phyloP scores from a whole-genome alignment of 2,888 invertebrate genomes.

The Tetragonisca angustula region DNA sequence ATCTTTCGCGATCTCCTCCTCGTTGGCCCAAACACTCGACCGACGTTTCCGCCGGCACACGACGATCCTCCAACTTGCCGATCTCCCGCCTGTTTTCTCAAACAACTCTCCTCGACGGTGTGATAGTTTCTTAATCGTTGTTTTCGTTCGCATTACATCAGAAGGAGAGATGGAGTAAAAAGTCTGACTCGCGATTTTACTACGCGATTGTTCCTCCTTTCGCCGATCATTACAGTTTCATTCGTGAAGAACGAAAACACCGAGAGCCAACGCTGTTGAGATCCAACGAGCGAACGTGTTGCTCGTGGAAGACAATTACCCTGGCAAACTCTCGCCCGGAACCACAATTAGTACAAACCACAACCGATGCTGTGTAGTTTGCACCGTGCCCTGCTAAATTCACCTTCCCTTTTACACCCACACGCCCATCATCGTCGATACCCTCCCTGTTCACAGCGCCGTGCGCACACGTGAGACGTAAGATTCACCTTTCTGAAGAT shows the following conservation, averaged over 20 bases:
- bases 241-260: neutral
- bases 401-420: constrained; percentile 9
- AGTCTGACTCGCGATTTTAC: neutral
- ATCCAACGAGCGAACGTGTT: neutral
- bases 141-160: neutral
- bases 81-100: constrained; percentile 36
- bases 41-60: constrained; percentile 50
- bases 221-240: neutral
- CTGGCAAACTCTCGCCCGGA: neutral
- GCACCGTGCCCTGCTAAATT: constrained; percentile 13
- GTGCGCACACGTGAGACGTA: too few species aligned
- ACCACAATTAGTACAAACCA: constrained; percentile 22
- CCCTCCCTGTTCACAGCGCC: neutral
- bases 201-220: neutral
- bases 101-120: constrained; percentile 25
- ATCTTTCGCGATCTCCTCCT: constrained; percentile 11
- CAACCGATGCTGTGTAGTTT: constrained; percentile 1
- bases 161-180: neutral
- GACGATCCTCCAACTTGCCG: constrained; percentile 28
- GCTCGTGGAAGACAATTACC: neutral
- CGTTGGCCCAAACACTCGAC: constrained; percentile 53
- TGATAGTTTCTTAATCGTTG: neutral
- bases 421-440: neutral
- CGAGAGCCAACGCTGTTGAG: neutral
- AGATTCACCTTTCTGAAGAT: constrained; percentile 13